A percentile compares a stretch with the other conserved stretches of the same genome.
Evolutionary conservation across 2,888 invertebrate species (phyloP).

Genomic region (Xestia c-nigrum): DNA sequence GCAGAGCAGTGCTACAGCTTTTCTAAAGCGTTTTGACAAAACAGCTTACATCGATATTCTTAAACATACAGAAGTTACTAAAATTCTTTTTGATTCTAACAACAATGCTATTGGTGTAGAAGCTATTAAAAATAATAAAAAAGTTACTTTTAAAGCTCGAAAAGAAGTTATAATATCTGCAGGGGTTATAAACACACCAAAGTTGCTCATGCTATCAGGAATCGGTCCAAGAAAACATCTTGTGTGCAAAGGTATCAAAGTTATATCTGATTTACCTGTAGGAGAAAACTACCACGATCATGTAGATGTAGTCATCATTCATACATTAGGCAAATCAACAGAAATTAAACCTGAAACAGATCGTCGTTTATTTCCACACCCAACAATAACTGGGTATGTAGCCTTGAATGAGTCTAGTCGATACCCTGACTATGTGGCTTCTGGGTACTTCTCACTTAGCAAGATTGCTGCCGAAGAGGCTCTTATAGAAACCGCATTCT

Average conservation of each 20-base stretch:
- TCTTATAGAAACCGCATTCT: neutral
- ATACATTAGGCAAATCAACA: conserved; percentile 10
- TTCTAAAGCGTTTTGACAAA: conserved; percentile 65
- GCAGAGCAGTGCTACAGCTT: conserved; percentile 72
- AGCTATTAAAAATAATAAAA: conserved; percentile 51
- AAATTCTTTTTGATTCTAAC: conserved; percentile 71
- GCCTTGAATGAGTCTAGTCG: conserved; percentile 71
- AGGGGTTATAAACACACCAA: conserved; percentile 73
- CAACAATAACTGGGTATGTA: conserved; percentile 71
- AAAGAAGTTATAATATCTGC: conserved; percentile 76
- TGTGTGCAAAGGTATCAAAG: conserved; percentile 63
- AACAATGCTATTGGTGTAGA: conserved; percentile 72
- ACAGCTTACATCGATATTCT: conserved; percentile 70
- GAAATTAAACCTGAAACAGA: neutral
- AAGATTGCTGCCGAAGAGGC: neutral
- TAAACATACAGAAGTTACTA: conserved; percentile 70
- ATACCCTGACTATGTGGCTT: conserved; percentile 75
- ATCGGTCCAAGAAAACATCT: conserved; percentile 75
- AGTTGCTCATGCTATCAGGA: conserved; percentile 76
- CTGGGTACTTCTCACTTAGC: neutral
- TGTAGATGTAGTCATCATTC: conserved; percentile 33
- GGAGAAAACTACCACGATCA: conserved; percentile 75
- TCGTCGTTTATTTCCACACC: conserved; percentile 43
- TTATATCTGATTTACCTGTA: conserved; percentile 72
- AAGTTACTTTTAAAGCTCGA: conserved; percentile 63